Base-by-base conservation (phyloP, 2,797 vertebrate species). In the Manis crassicaudata region DNA sequence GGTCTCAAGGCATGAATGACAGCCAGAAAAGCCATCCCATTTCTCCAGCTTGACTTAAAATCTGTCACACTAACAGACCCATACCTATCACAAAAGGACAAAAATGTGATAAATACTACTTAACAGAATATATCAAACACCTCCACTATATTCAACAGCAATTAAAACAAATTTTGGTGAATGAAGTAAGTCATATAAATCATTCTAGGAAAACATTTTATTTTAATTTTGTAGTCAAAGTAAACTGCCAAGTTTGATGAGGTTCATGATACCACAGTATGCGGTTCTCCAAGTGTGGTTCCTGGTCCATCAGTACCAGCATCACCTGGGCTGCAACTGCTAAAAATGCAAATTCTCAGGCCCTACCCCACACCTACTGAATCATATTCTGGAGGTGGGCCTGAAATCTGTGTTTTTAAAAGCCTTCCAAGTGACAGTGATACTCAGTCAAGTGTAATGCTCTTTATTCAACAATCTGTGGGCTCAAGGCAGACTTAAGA, bases 11-110 rank as follows among this genome's bases (percentile, higher is more conserved):
- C 98, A 5, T 98, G 98, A 65, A 99, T 99, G 98, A 99, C 98
- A 0, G 99, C 99, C 97, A 99, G 97, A 97, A 99, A 99, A 18
- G 99, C 98, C 90, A 99, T 98, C 0, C 99, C 99, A 2, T 98
- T 99, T 97, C 99, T 98, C 99, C 99, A 99, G 97, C 99, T 99
- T 10, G 98, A 97, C 96, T 99, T 99, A 97, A 99, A 99, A 98
- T 99, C 99, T 88, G 99, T 99, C 81, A 99, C 98, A 35, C 50
- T 99, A 84, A 99, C 90, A 82, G 98, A 98, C 52, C 97, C 94
- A 0, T 97, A 95, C 75, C 99, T 99, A 40, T 5, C 58, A 96
- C 73, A 58, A 95, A 96, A 62, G 29, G 88, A 92, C 84, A 96
- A 97, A 94, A 96, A 93, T 2, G n/a, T 56, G 29, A 84, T 1